Evolutionary conservation across 1,140 invertebrate genomes (phyloP).

Genomic region (Euschistus heros): DNA sequence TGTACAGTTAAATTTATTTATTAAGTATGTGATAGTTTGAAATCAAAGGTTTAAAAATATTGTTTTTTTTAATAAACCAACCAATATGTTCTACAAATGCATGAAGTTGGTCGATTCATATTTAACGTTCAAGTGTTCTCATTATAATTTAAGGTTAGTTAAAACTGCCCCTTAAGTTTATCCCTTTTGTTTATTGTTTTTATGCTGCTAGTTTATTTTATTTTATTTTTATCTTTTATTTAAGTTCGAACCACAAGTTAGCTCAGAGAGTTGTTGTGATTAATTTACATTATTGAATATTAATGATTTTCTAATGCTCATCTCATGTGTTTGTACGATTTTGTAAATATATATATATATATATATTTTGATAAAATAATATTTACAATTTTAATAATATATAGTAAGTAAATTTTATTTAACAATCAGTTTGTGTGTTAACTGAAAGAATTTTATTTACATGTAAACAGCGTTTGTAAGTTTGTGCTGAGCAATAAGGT

Average conservation of each 20-base stretch:
- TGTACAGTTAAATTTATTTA: slow-evolving; percentile 1
- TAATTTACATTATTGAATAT: slow-evolving; percentile 8
- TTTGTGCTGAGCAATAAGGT: slow-evolving; percentile 15
- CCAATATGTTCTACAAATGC: not conserved
- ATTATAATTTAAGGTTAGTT: slow-evolving; percentile 1
- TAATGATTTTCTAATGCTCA: slow-evolving; percentile 12
- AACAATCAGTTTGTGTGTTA: slow-evolving; percentile 16
- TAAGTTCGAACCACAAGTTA: not conserved
- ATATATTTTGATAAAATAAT: slow-evolving; percentile 17
- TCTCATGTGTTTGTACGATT: slow-evolving; percentile 14
- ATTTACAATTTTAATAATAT: slow-evolving; percentile 14
- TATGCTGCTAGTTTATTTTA: not conserved
- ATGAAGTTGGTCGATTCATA: not conserved
- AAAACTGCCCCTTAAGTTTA: not conserved
- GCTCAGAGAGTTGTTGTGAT: not conserved
- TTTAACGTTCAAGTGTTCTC: slow-evolving; percentile 9
- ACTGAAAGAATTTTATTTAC: slow-evolving; percentile 9
- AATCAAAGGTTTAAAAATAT: slow-evolving; percentile 3
- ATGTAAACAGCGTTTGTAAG: not conserved
- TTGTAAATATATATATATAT: slow-evolving; percentile 14
- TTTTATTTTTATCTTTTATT: not conserved
- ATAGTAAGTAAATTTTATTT: slow-evolving; percentile 8
- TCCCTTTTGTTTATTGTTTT: not conserved
- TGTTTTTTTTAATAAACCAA: not conserved
- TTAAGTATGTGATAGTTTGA: slow-evolving; percentile 2